Evolutionary conservation across 2,888 invertebrate genomes (phyloP), one percentile per base, ranked within the genome.

Genomic region (Cosmorhoe ocellata): DNA sequence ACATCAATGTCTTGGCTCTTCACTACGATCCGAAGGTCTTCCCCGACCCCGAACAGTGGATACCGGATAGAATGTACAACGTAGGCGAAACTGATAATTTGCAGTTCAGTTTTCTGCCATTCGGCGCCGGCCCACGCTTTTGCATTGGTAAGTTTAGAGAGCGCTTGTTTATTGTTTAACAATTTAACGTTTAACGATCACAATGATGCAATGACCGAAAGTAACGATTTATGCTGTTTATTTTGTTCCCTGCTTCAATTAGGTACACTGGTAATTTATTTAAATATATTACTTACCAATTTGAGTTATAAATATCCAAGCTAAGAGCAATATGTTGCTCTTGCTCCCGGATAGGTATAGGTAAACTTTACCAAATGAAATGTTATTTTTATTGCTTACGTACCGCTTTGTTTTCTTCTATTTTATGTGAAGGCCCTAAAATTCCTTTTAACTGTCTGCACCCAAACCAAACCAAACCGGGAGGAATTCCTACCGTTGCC

Each of bases 81-180:
- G 51, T 71, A 1, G 54, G 59, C 0, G 81, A 83, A 39, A 72
- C 63, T 14, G 81, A 84, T 38, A 84, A 82, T 24, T 55, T 71
- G 6, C 69, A 79, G 12, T 83, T 70, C 59, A 74, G 69, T 0
- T 82, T 81, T 41, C 31, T 85, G 12, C 82, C 86, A 0, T 85
- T 86, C 42, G 85, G 86, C 4, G 84, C 82, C 32, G 86, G 85
- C 27, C 86, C 85, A 0, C 73, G 80, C 5, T 82, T 80, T 45
- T 18, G 18, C 18, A 18, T 18, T 18, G 18, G 18, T 18, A 18
- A 18, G 4, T 18, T 2, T 18, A 4, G 18, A 18, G 4, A 18
- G 18, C 18, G 18, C 18, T 4, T 18, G 18, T 18, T 18, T 18
- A 18, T 18, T 3, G 18, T 18, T 18, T 18, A 18, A 18, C 3